Evolutionary conservation across 2,113 vertebrate species (phyloP).

Genomic region (Bambusicola thoracicus): DNA sequence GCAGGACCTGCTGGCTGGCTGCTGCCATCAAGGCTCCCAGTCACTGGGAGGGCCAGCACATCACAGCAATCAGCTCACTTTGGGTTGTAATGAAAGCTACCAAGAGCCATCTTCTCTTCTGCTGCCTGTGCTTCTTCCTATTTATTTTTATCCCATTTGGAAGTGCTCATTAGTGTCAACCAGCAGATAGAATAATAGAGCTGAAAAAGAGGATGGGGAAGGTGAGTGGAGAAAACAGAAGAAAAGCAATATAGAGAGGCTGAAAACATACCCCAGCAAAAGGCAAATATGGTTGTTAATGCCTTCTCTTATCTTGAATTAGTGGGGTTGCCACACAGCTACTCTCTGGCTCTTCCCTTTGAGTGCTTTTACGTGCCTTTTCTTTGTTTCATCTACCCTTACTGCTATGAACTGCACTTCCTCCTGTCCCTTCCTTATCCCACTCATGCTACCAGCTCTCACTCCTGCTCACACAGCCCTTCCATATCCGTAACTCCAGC

Average conservation of each 20-base stretch:
- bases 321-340: rapidly evolving
- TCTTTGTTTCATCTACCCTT: background rate
- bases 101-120: background rate
- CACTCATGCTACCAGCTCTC: background rate
- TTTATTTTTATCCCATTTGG: constrained; percentile 14
- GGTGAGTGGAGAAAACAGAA: background rate
- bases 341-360: background rate
- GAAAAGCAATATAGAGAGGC: background rate
- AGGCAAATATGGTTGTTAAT: background rate
- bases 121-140: background rate
- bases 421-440: background rate
- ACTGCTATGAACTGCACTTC: background rate
- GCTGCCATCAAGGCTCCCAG: background rate
- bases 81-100: background rate
- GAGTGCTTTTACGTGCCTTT: background rate
- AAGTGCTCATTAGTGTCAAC: background rate
- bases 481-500: background rate
- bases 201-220: background rate
- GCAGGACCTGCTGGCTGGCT: background rate
- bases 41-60: background rate
- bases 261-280: background rate
- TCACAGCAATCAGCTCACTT: background rate
- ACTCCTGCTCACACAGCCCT: background rate
- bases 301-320: background rate
- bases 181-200: constrained; percentile 10